Conservation (phyloP, 2,113 vertebrate genomes). For the Bambusicola thoracicus region DNA sequence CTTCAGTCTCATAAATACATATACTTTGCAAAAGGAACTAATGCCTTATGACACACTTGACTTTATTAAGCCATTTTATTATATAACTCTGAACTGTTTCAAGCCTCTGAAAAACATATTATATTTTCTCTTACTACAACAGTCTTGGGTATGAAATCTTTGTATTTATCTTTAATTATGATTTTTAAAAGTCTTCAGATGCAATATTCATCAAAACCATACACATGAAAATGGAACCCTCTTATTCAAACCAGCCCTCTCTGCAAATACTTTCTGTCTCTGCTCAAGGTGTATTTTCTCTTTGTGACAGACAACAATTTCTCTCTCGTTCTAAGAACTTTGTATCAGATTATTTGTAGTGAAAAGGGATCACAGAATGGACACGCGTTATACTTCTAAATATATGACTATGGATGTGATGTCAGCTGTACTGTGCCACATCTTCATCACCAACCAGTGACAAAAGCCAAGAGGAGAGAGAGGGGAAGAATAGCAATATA, state of each 20-base stretch:
- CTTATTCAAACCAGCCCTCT: background rate
- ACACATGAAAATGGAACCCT: background rate
- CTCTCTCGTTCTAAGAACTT: background rate
- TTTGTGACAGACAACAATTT: background rate
- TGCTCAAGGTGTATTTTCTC: background rate
- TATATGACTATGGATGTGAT: fast-evolving
- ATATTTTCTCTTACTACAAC: background rate
- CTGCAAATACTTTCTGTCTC: background rate
- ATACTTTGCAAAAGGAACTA: background rate
- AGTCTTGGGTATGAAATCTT: background rate
- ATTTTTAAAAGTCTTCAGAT: background rate
- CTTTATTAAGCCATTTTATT: background rate
- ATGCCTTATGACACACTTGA: background rate
- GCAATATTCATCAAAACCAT: background rate
- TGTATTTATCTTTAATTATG: background rate
- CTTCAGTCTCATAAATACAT: background rate
- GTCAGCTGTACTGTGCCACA: background rate
- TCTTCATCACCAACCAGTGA: background rate
- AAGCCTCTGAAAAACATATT: background rate
- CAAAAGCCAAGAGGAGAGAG: background rate
- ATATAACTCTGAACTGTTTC: background rate
- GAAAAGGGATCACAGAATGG: background rate
- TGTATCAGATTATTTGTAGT: background rate
- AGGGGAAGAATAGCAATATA: background rate
- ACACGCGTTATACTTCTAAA: background rate